Base-by-base conservation (phyloP, 1,140 invertebrate genomes). In the Drosophila repletoides region DNA sequence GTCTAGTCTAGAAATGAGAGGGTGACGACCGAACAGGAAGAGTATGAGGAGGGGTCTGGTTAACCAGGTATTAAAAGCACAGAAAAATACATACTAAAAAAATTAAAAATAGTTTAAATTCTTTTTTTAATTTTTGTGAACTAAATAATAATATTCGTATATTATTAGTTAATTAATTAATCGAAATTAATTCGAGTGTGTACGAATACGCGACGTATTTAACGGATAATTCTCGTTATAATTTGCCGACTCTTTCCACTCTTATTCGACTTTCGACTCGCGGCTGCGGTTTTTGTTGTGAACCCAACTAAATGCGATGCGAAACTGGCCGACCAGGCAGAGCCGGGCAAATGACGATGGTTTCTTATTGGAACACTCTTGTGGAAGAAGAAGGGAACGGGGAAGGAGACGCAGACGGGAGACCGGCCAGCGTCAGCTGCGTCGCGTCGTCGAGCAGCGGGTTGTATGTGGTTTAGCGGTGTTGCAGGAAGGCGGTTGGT, bases 271-370 rank as follows among this genome's bases (percentile, higher is more conserved):
- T 40, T 26, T 38, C 53, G 73, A 71, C 51, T 63, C 71, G 80
- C 71, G 66, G 52, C 80, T 75, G 81, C 73, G 79, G 79, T 84
- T 83, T 73, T 72, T 76, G 88, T 88, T 90, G 88, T 88, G 88
- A 89, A 88, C 84, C 76, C 84, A 86, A 89, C 84, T 84, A 86
- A 89, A 90, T 89, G 81, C 84, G 86, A 90, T 86, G 76, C 76
- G 69, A 90, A 90, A 90, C 88, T 90, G 88, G 84, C 80, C 61
- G 68, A 71, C 80, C 68, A 83, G 59, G 65, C 43, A 65, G 79
- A 76, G 68, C 72, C 80, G 72, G 80, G 77, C 68, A 81, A n/a
- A 43, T 52, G 41, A 51, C 56, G 56, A 63, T 64, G 51, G 70
- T 76, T 81, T 81, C 76, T 81, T 81, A 81, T 81, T 81, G 76